Percentiles rank a stretch among this genome's conserved stretches.
These are phyloP conservation scores for Corythoichthys haematopterus DNA, from an alignment of 2,113 vertebrate genomes.

Conservation along the genomic window DNA sequence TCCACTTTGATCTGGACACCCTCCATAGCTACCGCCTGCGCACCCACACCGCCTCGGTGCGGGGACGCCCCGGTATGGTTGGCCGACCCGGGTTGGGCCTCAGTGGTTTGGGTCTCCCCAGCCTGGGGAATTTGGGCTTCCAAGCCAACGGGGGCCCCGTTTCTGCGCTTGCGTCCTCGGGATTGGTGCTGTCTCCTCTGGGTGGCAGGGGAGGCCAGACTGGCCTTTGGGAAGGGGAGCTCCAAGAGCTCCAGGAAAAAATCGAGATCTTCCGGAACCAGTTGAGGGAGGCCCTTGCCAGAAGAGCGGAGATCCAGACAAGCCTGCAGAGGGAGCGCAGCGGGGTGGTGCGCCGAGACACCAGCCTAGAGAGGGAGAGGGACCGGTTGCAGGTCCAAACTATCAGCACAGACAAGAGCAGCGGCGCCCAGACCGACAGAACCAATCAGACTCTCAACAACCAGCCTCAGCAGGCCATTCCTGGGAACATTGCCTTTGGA, in stretches of 20 bases:
- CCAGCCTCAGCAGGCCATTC: constrained; percentile 50
- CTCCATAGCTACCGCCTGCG: constrained; percentile 72
- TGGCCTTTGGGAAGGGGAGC: constrained; percentile 71
- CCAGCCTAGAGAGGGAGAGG: constrained; percentile 54
- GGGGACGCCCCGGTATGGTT: constrained; percentile 53
- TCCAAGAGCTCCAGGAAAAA: constrained; percentile 77
- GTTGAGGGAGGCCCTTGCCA: constrained; percentile 74
- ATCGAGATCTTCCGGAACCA: constrained; percentile 76
- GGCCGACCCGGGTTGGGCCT: constrained; percentile 63
- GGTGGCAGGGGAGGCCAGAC: constrained; percentile 44
- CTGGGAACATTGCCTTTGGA: constrained; percentile 26
- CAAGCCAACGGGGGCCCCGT: constrained; percentile 51
- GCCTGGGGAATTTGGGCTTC: constrained; percentile 54
- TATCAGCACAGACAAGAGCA: constrained; percentile 58
- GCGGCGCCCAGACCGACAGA: constrained; percentile 48
- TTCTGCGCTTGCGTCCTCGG: constrained; percentile 43
- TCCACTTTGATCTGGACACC: constrained; percentile 78
- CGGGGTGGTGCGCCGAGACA: constrained; percentile 52
- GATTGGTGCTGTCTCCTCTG: constrained; percentile 60
- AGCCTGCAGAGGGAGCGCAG: constrained; percentile 64
- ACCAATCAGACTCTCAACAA: constrained; percentile 63
- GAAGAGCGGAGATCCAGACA: constrained; percentile 79
- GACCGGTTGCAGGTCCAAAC: constrained; percentile 59
- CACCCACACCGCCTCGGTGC: constrained; percentile 63
- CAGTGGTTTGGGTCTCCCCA: constrained; percentile 48